Conservation (phyloP, 1,140 invertebrate genomes). For the Brachionus sp. region DNA sequence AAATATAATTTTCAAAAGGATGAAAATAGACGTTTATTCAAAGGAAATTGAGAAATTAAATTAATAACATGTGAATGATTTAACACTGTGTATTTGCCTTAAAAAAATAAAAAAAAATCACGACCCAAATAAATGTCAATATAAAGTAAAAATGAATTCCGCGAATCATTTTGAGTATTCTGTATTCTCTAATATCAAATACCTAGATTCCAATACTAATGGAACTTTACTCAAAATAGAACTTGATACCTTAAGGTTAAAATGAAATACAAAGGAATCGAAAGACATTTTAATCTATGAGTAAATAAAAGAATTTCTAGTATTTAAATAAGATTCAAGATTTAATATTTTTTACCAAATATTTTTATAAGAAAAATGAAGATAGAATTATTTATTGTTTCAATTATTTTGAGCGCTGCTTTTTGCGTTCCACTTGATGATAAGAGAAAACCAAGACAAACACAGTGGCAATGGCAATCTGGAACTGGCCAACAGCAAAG, state of each 20-base stretch:
- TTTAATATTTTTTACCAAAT: background rate
- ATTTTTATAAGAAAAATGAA: background rate
- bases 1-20: no score
- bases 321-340: background rate
- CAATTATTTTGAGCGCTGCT: background rate
- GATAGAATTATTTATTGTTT: background rate
- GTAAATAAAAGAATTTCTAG: background rate
- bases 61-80: no score
- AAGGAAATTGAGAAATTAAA: no score
- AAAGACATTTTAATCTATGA: background rate
- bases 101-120: background rate
- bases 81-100: background rate
- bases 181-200: background rate
- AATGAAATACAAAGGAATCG: background rate
- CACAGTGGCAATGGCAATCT: slow-evolving; percentile 14
- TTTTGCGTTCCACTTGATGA: background rate
- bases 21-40: no score
- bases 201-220: background rate
- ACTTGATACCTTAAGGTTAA: background rate
- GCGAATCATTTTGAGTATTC: background rate
- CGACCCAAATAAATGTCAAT: background rate
- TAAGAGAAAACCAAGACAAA: background rate
- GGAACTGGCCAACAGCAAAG: slow-evolving; percentile 5
- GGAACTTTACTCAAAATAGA: background rate
- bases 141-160: background rate